Conservation (phyloP, 2,797 vertebrate species). For the Clarias platycephalus region DNA sequence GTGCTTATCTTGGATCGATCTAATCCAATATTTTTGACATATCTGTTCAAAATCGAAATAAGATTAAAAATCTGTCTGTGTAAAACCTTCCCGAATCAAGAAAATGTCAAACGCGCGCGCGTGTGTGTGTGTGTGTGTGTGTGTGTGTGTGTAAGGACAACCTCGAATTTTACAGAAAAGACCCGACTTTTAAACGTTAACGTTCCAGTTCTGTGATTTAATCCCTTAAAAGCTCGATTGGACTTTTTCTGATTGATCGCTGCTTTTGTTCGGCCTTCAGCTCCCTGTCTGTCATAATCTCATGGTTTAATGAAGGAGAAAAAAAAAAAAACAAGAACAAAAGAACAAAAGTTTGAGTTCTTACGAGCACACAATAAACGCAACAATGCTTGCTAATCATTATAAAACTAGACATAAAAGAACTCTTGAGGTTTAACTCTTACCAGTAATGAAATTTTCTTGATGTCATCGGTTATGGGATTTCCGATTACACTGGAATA, state of each 20-base stretch:
- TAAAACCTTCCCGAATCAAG: background rate
- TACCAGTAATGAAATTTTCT: conserved; percentile 74
- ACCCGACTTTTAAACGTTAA: background rate
- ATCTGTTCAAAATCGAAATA: no score
- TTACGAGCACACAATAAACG: background rate
- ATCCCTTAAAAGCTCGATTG: background rate
- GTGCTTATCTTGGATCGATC: background rate
- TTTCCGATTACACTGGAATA: conserved; percentile 76
- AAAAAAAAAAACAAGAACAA: background rate
- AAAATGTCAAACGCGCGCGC: no score
- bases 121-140: no score
- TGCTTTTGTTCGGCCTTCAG: conserved; percentile 3
- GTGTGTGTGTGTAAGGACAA: background rate
- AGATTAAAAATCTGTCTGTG: no score
- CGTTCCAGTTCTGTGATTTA: background rate
- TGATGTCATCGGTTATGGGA: conserved; percentile 80
- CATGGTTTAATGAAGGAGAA: background rate
- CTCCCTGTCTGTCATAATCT: background rate
- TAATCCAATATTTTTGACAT: background rate
- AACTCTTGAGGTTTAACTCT: conserved; percentile 42
- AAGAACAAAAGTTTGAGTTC: background rate
- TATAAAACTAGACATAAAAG: background rate
- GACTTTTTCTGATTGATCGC: background rate
- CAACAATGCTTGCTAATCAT: fast-evolving
- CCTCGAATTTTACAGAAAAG: background rate